These are phyloP conservation scores for Pedetes capensis DNA, from an alignment of 2,113 vertebrate genomes.

Conservation along the genomic window DNA sequence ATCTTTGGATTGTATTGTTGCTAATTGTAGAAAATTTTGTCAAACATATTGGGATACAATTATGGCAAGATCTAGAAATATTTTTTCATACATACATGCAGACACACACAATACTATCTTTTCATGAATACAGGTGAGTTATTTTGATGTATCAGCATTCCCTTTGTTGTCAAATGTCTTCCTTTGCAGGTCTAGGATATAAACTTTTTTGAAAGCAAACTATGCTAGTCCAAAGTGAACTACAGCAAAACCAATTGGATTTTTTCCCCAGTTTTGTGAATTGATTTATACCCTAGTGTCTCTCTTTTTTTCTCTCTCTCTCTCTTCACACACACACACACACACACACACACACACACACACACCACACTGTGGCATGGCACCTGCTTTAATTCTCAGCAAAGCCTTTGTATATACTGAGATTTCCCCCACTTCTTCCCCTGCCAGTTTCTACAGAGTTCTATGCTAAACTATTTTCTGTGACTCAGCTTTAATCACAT, in stretches of 20 bases:
- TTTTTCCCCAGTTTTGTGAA: background rate
- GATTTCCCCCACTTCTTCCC: background rate
- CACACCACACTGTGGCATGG: background rate
- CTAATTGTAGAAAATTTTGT: background rate
- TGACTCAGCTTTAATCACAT: background rate
- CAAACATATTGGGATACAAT: background rate
- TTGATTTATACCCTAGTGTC: background rate
- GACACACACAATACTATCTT: background rate
- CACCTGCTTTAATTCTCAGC: background rate
- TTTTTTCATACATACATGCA: background rate
- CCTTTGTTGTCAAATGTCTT: background rate
- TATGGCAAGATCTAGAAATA: background rate
- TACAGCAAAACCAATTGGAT: background rate
- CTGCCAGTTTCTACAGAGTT: background rate
- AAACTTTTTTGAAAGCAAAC: conserved; percentile 23
- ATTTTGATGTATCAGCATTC: background rate
- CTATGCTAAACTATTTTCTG: background rate
- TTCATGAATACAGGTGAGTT: background rate
- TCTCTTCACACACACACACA: too few relatives aligned
- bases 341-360: too few relatives aligned
- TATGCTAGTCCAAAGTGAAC: background rate
- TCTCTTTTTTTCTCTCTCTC: too few relatives aligned
- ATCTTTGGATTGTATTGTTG: background rate
- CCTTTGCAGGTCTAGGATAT: background rate
- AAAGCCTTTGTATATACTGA: background rate